A percentile compares a stretch with the other conserved stretches of the same genome.
These are phyloP conservation scores for Dryas iulia DNA, from an alignment of 1,140 invertebrate genomes.

Conservation along the genomic window DNA sequence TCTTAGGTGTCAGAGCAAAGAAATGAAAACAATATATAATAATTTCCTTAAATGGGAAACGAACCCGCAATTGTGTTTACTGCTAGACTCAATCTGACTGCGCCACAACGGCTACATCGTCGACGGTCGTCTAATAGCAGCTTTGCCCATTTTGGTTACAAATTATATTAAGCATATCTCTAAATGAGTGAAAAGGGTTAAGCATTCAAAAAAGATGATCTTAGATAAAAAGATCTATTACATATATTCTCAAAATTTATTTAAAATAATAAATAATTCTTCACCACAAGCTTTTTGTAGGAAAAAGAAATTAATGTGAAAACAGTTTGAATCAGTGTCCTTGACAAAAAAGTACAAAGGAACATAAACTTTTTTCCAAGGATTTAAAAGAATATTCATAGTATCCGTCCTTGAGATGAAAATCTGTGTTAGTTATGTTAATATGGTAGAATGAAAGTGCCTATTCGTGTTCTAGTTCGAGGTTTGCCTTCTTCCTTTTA, in stretches of 20 bases:
- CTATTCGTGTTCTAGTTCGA: neutral
- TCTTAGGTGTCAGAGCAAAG: too few species aligned
- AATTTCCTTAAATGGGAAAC: too few species aligned
- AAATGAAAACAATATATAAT: too few species aligned
- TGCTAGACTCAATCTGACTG: too few species aligned
- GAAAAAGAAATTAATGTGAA: neutral
- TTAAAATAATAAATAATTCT: neutral
- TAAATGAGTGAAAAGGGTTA: too few species aligned
- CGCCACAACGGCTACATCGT: too few species aligned
- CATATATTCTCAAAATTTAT: neutral
- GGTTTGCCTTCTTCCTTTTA: neutral
- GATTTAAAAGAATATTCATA: neutral
- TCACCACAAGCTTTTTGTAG: neutral
- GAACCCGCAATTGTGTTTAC: too few species aligned
- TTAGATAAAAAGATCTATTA: too few species aligned
- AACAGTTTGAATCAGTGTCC: neutral
- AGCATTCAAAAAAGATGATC: too few species aligned
- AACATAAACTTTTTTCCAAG: slow-evolving; percentile 2
- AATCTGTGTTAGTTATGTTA: neutral
- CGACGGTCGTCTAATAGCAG: too few species aligned
- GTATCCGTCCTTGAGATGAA: slow-evolving; percentile 1
- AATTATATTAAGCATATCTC: too few species aligned
- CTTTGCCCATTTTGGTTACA: too few species aligned
- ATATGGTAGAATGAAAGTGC: neutral
- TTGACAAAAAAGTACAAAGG: neutral